A percentile compares a stretch with the other conserved stretches of the same genome.
Evolutionary conservation across 2,113 vertebrate species (phyloP).

Genomic region (Procavia capensis): DNA sequence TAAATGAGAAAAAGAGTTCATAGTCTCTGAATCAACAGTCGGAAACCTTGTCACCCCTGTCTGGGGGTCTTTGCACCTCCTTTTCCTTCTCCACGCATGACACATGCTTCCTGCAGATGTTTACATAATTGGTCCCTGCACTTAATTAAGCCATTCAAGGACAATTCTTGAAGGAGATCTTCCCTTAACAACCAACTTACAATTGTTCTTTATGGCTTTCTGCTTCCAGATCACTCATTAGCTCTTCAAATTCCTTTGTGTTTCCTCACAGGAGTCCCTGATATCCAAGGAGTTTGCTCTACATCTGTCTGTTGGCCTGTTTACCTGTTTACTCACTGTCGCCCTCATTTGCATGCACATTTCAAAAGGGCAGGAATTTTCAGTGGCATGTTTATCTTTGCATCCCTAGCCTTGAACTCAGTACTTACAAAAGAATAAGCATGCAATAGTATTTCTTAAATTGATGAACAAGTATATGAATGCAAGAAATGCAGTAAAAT

Average conservation of each 20-base stretch:
- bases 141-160: neutral
- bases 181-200: neutral
- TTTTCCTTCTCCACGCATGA: neutral
- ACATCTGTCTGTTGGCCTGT: neutral
- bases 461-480: neutral
- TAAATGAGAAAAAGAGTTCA: neutral
- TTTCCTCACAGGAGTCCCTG: neutral
- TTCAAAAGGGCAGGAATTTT: neutral
- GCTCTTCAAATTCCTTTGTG: neutral
- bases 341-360: neutral
- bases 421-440: neutral
- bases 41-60: fast-evolving
- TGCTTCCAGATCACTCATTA: neutral
- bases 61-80: neutral
- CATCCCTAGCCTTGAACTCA: neutral
- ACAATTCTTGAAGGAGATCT: neutral
- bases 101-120: neutral
- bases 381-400: neutral
- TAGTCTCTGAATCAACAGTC: neutral
- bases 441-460: neutral
- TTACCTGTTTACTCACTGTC: neutral
- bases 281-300: neutral
- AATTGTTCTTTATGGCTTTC: neutral
- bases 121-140: too few relatives aligned
- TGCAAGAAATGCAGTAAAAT: neutral